These are phyloP conservation scores for Elegia similella DNA, from an alignment of 2,888 invertebrate genomes.

Conservation along the genomic window DNA sequence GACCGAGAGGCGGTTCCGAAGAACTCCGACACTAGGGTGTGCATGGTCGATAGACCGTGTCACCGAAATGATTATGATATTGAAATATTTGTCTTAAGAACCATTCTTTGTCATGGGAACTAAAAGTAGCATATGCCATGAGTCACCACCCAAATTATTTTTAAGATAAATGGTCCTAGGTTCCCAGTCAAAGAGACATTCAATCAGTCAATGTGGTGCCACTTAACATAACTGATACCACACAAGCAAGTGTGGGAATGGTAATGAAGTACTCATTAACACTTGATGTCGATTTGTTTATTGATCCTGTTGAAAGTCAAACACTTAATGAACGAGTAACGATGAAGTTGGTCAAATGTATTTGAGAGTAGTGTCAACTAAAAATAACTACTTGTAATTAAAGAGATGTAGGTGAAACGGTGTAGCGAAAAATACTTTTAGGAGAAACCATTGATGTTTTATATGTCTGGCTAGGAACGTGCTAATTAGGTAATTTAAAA, in stretches of 20 bases:
- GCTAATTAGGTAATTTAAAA: too few relatives aligned
- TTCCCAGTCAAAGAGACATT: slow-evolving; percentile 23
- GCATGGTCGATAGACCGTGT: too few relatives aligned
- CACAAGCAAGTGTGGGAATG: slow-evolving; percentile 57
- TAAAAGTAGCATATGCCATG: not conserved
- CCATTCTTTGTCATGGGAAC: slow-evolving; percentile 2
- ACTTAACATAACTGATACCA: slow-evolving; percentile 38
- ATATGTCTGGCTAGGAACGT: too few relatives aligned
- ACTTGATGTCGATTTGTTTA: slow-evolving; percentile 48
- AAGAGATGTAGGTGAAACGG: too few relatives aligned
- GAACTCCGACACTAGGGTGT: too few relatives aligned
- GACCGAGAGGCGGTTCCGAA: too few relatives aligned
- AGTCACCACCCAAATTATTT: not conserved
- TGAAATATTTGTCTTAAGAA: too few relatives aligned
- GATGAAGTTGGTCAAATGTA: not conserved
- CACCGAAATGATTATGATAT: too few relatives aligned
- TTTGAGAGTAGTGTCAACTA: too few relatives aligned
- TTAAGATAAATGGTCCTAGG: slow-evolving; percentile 21
- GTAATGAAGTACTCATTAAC: slow-evolving; percentile 48
- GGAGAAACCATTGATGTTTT: too few relatives aligned
- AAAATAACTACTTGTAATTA: too few relatives aligned
- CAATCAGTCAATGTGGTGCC: slow-evolving; percentile 24
- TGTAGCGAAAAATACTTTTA: too few relatives aligned
- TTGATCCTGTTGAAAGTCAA: slow-evolving; percentile 28
- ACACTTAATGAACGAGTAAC: not conserved